A percentile compares a stretch with the other conserved stretches of the same genome.
Evolutionary conservation across 2,113 vertebrate species (phyloP).

Genomic region (Hydrochoerus hydrochaeris): DNA sequence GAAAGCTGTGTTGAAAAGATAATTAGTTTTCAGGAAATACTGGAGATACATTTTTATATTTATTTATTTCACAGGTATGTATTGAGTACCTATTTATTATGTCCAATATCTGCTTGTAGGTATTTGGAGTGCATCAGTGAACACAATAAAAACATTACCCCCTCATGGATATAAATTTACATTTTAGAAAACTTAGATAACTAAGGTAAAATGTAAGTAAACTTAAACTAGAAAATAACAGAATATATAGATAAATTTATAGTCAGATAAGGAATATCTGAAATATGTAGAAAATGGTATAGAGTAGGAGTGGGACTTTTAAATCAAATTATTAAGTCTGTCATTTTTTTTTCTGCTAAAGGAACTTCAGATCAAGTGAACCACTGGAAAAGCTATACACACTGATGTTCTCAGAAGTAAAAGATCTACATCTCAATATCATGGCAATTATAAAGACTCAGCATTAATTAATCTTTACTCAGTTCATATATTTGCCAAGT

Average conservation of each 20-base stretch:
- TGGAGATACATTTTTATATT: background rate
- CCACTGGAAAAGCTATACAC: background rate
- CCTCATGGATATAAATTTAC: background rate
- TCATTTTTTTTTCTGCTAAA: background rate
- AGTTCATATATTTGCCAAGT: slow-evolving; percentile 10
- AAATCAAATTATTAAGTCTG: background rate
- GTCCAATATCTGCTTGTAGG: background rate
- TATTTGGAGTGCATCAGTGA: background rate
- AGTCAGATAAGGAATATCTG: background rate
- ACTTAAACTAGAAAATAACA: background rate
- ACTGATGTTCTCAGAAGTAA: background rate
- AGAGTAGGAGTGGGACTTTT: background rate
- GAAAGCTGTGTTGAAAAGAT: background rate
- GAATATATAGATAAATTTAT: background rate
- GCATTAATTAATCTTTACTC: slow-evolving; percentile 55
- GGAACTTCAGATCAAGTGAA: background rate
- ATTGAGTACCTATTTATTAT: background rate
- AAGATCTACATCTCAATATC: background rate
- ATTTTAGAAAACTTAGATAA: background rate
- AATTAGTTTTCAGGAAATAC: background rate
- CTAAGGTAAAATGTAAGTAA: background rate
- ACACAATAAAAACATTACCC: background rate
- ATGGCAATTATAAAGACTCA: slow-evolving; percentile 20
- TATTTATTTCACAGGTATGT: background rate
- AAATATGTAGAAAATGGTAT: background rate